Evolutionary conservation across 2,888 invertebrate genomes (phyloP).

Genomic region (Uropetala carovei): DNA sequence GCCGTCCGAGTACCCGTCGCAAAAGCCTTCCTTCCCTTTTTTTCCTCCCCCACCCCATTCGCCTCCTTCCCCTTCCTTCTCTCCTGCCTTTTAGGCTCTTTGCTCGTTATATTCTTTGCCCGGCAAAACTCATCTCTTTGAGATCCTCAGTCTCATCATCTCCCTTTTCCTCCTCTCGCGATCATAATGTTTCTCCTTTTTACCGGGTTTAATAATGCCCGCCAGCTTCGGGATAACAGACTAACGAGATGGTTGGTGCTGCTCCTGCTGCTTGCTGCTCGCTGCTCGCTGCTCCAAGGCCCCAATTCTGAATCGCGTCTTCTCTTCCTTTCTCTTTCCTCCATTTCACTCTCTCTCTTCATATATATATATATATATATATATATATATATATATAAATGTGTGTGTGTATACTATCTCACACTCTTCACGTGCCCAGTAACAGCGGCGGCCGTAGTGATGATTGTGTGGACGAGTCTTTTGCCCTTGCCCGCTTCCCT

Average conservation of each 20-base stretch:
- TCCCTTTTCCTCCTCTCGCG: background rate
- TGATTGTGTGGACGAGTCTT: no score
- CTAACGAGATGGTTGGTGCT: conserved; percentile 59
- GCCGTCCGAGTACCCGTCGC: background rate
- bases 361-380: background rate
- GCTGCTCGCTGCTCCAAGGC: background rate
- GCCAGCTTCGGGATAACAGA: conserved; percentile 51
- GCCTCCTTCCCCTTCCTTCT: background rate
- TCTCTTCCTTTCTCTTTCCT: background rate
- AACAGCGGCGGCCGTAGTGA: background rate
- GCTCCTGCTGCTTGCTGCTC: conserved; percentile 24
- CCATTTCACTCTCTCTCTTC: background rate
- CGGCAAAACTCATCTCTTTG: conserved; percentile 59
- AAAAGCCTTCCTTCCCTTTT: background rate
- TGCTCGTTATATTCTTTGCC: conserved; percentile 43
- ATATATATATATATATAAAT: no score
- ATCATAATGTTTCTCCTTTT: conserved; percentile 58
- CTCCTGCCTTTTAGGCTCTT: background rate
- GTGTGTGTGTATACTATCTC: no score
- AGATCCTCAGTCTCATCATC: conserved; percentile 29
- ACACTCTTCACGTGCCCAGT: background rate
- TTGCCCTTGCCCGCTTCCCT: no score
- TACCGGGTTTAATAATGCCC: conserved; percentile 55
- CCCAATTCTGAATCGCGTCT: background rate
- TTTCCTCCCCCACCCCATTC: background rate